Evolutionary conservation across 2,888 invertebrate genomes (phyloP).

Genomic region (Hecatera dysodea): DNA sequence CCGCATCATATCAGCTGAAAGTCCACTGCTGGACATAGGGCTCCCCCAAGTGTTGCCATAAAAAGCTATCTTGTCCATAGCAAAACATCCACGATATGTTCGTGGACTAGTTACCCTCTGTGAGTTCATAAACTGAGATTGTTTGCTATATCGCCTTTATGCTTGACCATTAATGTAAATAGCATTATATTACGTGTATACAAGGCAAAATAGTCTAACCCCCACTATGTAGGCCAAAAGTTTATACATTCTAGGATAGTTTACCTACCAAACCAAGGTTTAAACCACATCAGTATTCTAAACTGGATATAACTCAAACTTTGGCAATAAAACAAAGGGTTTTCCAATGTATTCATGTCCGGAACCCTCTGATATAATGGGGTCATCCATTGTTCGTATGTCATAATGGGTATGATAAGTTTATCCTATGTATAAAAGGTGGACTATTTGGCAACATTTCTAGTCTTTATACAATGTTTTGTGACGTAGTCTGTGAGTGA

Average conservation of each 20-base stretch:
- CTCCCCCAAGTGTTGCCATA: too few relatives aligned
- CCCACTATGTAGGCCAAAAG: neutral
- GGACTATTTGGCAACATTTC: conserved; percentile 5
- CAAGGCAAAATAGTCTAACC: neutral
- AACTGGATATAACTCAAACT: conserved; percentile 52
- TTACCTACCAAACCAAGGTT: conserved; percentile 20
- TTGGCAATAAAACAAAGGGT: conserved; percentile 57
- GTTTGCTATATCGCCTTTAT: neutral
- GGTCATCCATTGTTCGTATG: conserved; percentile 40
- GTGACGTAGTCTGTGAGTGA: neutral
- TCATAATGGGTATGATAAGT: conserved; percentile 40
- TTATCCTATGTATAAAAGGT: conserved; percentile 3
- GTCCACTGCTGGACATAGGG: too few relatives aligned
- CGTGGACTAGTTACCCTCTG: neutral
- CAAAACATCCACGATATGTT: neutral
- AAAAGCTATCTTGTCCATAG: too few relatives aligned
- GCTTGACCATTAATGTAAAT: neutral
- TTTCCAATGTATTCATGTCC: conserved; percentile 31
- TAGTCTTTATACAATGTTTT: neutral
- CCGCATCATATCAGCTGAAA: too few relatives aligned
- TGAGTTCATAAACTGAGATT: neutral
- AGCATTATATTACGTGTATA: neutral
- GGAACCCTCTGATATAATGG: conserved; percentile 31
- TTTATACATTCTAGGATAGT: conserved; percentile 32
- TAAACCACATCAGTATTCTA: conserved; percentile 50